Evolutionary conservation across 1,140 invertebrate genomes (phyloP), one percentile per base, ranked within the genome.

Genomic region (Solenopsis fugax): DNA sequence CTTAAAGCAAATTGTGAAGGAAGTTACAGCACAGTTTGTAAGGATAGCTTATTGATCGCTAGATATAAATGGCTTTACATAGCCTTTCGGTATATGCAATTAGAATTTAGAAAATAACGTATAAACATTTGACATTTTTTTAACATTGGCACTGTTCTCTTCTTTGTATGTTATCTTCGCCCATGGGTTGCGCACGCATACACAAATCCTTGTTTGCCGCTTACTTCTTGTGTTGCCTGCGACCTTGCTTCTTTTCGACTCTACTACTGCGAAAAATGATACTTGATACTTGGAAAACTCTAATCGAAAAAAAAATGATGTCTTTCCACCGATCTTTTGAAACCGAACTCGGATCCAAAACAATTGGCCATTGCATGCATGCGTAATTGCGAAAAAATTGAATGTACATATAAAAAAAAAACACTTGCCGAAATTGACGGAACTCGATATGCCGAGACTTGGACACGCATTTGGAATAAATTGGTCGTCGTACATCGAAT

Each of bases 81-180:
- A 77, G 52, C 75, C 80, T 82, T 91, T 91, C 18, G 62, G 80
- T 91, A 88, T 89, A 89, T 91, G 86, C 67, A 48, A 62, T 69
- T 73, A 81, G 9, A 13, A 75, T 37, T 60, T 54, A 88, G 34
- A 87, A 81, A 85, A 67, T 86, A 75, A 85, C 62, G 48, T 87
- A 80, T 72, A 88, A 58, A 45, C 0, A 41, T 41, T 72, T 91
- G 87, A 85, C 91, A 89, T 91, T 64, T 91, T 89, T 93, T 92
- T 94, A 94, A 94, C 91, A 91, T 89, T 93, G 89, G 92, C 92
- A 94, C 92, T 92, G 75, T 94, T 94, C 90, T 95, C 90, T 93
- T 94, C 92, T 94, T 94, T 95, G 77, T 95, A 94, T 95, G 94
- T 95, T 91, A 91, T 86, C 93, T 92, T 91, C 92, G 92, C 91